Evolutionary conservation across 2,888 invertebrate species (phyloP), one percentile per base, ranked within the genome.

Genomic region (Octonoba sinensis): DNA sequence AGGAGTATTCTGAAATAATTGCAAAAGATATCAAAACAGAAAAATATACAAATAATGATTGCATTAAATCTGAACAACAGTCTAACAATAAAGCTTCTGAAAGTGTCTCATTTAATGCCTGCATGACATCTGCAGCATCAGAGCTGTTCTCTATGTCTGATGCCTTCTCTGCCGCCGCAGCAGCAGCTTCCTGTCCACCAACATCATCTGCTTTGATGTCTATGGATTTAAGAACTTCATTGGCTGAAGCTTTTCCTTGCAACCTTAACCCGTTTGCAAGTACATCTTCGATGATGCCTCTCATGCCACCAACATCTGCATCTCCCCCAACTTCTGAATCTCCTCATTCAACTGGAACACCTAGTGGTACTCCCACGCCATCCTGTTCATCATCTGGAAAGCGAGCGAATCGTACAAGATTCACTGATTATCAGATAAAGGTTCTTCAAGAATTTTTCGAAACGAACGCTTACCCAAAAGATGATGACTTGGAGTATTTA

Each of bases 361-460:
- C 83, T 8, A 83, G 83, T 46, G 74, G 79, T 15, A 83, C 83
- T 0, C 84, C 84, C 1, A 82, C 84, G 3, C 74, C 84, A 15
- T 78, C 82, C 4, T 77, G 84, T 56, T 84, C 82, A 20, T 65
- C 74, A 24, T 79, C 94, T 85, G 97, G 97, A 64, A 96, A 98
- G 91, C 92, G 99, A 86, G 99, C 99, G 62, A 99, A 99, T 91
- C 93, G 99, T 86, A 99, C 99, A 64, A 92, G 99, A 86, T 99
- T 99, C 89, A 99, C 99, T 16, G 99, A 99, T 88, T 97, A 97
- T 88, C 99, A 98, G 90, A 96, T 99, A 78, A 97, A 99, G 90
- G 96, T 98, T 16, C 91, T 99, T 84, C 99, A 99, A 90, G 99
- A 99, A 88, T 99, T 99, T 90, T 99, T 99, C 90, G 99, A 99